Evolutionary conservation across 2,888 invertebrate genomes (phyloP).

Genomic region (Marasmarcha lunaedactyla): DNA sequence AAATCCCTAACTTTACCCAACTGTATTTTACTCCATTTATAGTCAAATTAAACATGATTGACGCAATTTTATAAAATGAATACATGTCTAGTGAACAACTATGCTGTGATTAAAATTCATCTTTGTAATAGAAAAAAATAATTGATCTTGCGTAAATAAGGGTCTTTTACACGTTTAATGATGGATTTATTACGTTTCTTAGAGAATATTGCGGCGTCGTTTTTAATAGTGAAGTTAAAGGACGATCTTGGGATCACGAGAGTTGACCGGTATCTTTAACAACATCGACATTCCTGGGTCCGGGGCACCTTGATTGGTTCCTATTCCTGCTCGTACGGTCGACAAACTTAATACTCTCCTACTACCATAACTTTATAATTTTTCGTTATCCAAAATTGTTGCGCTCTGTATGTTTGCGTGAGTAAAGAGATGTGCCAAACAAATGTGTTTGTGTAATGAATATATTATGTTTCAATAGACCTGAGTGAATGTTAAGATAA

Average conservation of each 20-base stretch:
- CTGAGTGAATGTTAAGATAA: background rate
- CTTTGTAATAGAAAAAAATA: too few relatives aligned
- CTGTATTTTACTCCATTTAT: too few relatives aligned
- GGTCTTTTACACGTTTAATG: too few relatives aligned
- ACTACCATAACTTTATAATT: background rate
- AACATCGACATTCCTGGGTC: constrained; percentile 16
- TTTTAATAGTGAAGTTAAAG: constrained; percentile 10
- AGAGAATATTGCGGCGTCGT: constrained; percentile 8
- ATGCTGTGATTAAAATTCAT: too few relatives aligned
- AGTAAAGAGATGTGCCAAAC: background rate
- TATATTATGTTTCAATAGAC: background rate
- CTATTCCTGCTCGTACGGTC: background rate
- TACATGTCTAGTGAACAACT: too few relatives aligned
- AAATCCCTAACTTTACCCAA: too few relatives aligned
- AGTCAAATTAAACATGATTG: too few relatives aligned
- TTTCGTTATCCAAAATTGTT: background rate
- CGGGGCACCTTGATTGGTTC: constrained; percentile 15
- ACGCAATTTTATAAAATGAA: too few relatives aligned
- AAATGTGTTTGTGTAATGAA: background rate
- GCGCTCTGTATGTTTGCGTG: background rate
- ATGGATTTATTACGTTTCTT: too few relatives aligned
- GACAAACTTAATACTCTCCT: background rate
- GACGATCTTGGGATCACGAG: constrained; percentile 16
- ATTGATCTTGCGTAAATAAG: too few relatives aligned
- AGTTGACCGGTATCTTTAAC: constrained; percentile 15